A percentile compares a stretch with the other conserved stretches of the same genome.
phyloP scores from a whole-genome alignment of 2,797 vertebrate species.

The Gadopsis bispinosus region DNA sequence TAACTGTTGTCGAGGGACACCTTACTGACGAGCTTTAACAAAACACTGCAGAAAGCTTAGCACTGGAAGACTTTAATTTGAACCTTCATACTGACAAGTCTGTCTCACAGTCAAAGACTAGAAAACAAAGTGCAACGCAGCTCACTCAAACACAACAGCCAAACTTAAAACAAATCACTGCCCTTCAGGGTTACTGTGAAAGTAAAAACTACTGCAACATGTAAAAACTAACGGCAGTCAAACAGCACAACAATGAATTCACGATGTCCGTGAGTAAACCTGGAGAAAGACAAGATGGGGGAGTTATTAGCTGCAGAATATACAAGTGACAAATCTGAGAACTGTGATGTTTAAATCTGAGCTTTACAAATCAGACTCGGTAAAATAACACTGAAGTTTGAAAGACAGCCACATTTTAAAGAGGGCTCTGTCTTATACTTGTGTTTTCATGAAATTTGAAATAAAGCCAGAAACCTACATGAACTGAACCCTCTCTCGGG shows the following conservation, averaged over 20 bases:
- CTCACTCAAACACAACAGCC: conserved; percentile 21
- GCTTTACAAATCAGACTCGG: neutral
- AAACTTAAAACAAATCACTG: conserved; percentile 20
- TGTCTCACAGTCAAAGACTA: neutral
- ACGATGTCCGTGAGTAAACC: neutral
- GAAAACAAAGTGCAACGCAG: conserved; percentile 24
- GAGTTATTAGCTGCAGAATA: neutral
- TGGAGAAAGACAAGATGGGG: neutral
- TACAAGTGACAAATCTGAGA: neutral
- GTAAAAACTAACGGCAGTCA: conserved; percentile 12
- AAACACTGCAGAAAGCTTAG: neutral
- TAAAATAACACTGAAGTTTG: neutral
- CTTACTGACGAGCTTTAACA: neutral
- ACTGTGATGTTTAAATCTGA: neutral
- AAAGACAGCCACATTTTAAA: neutral
- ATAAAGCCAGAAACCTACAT: conserved; percentile 2
- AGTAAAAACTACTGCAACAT: neutral
- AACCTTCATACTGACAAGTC: neutral
- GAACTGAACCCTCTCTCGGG: neutral
- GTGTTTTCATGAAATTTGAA: neutral
- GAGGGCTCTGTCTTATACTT: neutral
- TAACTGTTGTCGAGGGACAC: neutral
- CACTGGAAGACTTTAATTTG: conserved; percentile 46
- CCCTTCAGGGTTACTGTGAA: neutral
- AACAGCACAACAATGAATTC: conserved; percentile 18